These are phyloP conservation scores for Lepilemur ruficaudatus DNA, from an alignment of 2,797 vertebrate species.

Conservation along the genomic window DNA sequence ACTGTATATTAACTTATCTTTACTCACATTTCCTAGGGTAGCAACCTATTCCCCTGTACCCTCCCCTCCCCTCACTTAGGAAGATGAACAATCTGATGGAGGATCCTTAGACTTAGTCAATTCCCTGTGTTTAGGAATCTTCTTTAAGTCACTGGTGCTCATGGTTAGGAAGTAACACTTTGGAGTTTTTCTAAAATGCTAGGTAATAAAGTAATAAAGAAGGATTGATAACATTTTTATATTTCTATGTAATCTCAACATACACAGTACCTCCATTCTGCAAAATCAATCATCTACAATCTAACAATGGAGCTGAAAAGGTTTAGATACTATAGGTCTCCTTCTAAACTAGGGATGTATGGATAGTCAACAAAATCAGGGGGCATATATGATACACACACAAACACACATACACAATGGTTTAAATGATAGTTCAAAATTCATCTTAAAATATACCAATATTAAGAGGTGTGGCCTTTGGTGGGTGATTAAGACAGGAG, in stretches of 20 bases:
- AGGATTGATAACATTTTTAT: neutral
- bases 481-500: neutral
- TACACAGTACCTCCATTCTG: neutral
- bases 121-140: neutral
- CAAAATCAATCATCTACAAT: neutral
- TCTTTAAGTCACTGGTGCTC: neutral
- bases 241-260: neutral
- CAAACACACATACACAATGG: neutral
- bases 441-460: neutral
- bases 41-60: neutral
- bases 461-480: neutral
- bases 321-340: neutral
- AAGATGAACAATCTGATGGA: neutral
- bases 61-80: neutral
- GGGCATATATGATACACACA: neutral
- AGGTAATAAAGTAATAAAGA: neutral
- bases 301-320: neutral
- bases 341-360: neutral
- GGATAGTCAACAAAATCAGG: neutral
- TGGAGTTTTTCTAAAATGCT: neutral
- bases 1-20: neutral
- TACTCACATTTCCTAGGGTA: neutral
- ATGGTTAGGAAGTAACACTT: neutral
- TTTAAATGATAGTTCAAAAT: neutral
- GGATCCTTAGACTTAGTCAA: neutral